Evolutionary conservation across 2,113 vertebrate genomes (phyloP).

Genomic region (Boleophthalmus pectinirostris): DNA sequence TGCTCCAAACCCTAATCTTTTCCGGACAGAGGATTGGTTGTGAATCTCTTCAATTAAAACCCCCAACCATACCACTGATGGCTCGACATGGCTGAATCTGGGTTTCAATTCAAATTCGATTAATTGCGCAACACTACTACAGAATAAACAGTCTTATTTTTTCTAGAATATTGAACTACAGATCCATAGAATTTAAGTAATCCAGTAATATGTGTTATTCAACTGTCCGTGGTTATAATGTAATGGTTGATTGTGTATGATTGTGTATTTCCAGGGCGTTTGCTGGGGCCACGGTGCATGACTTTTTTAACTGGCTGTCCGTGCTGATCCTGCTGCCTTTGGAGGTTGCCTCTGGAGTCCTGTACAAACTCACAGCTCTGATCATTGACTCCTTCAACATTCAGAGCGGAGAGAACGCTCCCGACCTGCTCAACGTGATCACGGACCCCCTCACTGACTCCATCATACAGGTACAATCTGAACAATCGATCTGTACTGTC

Average conservation of each 20-base stretch:
- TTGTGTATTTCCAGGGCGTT: constrained; percentile 81
- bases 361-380: constrained; percentile 82
- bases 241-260: not conserved
- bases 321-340: constrained; percentile 88
- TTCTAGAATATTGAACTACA: no score
- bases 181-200: no score
- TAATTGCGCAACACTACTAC: no score
- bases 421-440: constrained; percentile 92
- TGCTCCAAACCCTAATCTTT: no score
- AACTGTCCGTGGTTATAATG: not conserved
- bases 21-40: no score
- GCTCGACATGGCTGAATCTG: no score
- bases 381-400: constrained; percentile 86
- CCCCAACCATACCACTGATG: no score
- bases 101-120: no score
- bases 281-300: constrained; percentile 92
- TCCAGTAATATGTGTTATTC: no score
- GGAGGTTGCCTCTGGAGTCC: constrained; percentile 84
- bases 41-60: no score
- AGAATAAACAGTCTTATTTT: no score
- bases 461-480: constrained; percentile 85
- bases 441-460: constrained; percentile 91
- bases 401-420: constrained; percentile 86
- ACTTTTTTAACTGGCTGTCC: constrained; percentile 98
- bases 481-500: no score